Evolutionary conservation across 2,888 invertebrate genomes (phyloP).

Genomic region (Phytoseiulus persimilis): DNA sequence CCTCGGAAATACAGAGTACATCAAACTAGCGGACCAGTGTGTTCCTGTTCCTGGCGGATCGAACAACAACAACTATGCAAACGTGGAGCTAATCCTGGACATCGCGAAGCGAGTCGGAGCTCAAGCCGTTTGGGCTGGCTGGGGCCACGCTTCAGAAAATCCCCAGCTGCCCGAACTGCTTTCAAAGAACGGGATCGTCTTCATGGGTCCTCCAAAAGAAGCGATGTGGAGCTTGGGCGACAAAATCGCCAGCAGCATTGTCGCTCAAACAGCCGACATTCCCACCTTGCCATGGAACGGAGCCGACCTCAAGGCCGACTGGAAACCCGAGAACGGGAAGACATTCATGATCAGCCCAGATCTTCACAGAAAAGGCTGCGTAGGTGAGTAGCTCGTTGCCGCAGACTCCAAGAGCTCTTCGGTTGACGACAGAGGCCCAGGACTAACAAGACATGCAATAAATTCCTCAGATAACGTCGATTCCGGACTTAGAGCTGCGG

Average conservation of each 20-base stretch:
- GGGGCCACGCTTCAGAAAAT: constrained; percentile 99
- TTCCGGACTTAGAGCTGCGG: constrained; percentile 57
- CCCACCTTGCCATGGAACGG: constrained; percentile 98
- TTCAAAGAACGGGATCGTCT: constrained; percentile 77
- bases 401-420: neutral
- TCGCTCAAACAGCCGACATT: constrained; percentile 93
- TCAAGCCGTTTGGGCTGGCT: constrained; percentile 97
- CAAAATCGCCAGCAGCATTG: constrained; percentile 95
- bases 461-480: constrained; percentile 56
- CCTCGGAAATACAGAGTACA: constrained; percentile 76
- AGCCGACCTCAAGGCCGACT: constrained; percentile 69
- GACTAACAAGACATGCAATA: constrained; percentile 62
- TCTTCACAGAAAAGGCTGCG: constrained; percentile 80
- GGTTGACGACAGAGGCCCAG: too few species aligned
- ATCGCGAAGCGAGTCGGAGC: constrained; percentile 86
- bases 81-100: constrained; percentile 91
- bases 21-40: constrained; percentile 96
- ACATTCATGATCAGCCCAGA: constrained; percentile 82
- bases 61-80: constrained; percentile 98
- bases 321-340: constrained; percentile 56
- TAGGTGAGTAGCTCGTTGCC: constrained; percentile 50
- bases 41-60: constrained; percentile 93
- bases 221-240: constrained; percentile 99
- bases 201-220: constrained; percentile 76
- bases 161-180: constrained; percentile 88